phyloP scores from a whole-genome alignment of 2,113 vertebrate genomes.

The Trichechus manatus region DNA sequence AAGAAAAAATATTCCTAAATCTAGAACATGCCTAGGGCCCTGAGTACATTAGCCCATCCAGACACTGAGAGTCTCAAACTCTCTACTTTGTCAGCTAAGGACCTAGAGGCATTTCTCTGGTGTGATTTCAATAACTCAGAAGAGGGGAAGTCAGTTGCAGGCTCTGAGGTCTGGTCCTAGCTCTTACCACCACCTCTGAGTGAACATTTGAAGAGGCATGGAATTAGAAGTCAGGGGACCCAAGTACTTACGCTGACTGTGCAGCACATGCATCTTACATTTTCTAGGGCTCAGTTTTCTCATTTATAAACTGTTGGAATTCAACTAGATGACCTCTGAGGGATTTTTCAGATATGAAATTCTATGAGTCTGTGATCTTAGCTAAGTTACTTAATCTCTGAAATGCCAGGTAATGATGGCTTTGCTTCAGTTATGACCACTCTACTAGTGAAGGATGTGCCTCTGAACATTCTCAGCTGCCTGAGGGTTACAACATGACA shows the following conservation, averaged over 20 bases:
- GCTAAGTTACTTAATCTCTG: background rate
- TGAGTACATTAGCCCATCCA: background rate
- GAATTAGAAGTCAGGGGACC: background rate
- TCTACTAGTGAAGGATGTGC: background rate
- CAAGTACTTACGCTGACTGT: background rate
- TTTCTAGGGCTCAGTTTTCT: background rate
- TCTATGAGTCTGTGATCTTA: background rate
- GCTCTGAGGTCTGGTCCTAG: background rate
- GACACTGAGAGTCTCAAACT: background rate
- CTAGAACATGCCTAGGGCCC: background rate
- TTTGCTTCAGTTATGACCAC: background rate
- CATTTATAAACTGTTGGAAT: background rate
- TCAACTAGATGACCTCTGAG: background rate
- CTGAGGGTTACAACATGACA: background rate
- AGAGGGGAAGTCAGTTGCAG: background rate
- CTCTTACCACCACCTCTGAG: background rate
- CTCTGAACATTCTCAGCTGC: background rate
- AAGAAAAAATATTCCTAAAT: background rate
- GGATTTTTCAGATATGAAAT: background rate
- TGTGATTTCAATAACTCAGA: background rate
- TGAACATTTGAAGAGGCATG: rapidly evolving
- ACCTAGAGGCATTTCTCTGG: background rate
- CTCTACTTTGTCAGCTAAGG: background rate
- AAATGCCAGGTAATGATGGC: background rate
- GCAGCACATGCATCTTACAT: background rate